Evolutionary conservation across 2,888 invertebrate species (phyloP).

Genomic region (Cataglyphis albicans): DNA sequence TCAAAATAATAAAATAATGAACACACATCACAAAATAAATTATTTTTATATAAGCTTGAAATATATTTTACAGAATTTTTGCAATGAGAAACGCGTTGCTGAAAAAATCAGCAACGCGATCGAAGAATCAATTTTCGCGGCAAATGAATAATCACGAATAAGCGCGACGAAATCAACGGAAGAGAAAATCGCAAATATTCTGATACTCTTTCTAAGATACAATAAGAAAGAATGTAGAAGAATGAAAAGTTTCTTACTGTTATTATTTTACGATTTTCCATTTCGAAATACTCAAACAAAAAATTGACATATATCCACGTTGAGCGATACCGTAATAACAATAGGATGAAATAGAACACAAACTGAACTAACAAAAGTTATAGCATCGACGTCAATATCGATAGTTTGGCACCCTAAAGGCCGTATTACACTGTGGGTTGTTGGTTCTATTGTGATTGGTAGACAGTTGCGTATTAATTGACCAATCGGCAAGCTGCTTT

Average conservation of each 20-base stretch:
- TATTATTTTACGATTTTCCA: background rate
- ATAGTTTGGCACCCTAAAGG: background rate
- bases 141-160: background rate
- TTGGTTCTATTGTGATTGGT: too few species aligned
- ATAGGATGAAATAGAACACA: background rate
- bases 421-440: too few species aligned
- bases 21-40: background rate
- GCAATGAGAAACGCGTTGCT: background rate
- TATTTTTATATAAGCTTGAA: background rate
- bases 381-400: background rate
- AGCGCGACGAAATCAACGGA: background rate
- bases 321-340: background rate
- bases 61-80: background rate
- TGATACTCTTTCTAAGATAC: background rate
- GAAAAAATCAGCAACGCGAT: background rate
- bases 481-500: too few species aligned
- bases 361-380: background rate
- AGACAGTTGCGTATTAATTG: too few species aligned
- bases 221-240: too few species aligned
- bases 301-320: too few species aligned
- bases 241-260: conserved; percentile 1
- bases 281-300: background rate
- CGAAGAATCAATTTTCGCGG: background rate
- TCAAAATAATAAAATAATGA: background rate
- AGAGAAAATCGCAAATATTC: background rate